Conservation (phyloP, 2,113 vertebrate genomes). For the Macquaria australasica region DNA sequence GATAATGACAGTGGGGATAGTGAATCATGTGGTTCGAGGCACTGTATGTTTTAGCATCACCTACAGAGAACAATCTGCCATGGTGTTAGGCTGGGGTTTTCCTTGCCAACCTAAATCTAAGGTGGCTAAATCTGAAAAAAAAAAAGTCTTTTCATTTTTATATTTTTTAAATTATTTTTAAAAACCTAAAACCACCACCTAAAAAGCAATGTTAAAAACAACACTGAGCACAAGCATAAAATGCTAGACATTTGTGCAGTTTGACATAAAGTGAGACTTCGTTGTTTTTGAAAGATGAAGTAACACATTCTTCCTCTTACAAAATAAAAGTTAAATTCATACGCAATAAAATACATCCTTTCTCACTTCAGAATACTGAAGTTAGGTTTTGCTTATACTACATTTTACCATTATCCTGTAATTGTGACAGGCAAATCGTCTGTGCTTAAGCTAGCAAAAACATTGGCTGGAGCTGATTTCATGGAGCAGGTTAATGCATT, state of each 20-base stretch:
- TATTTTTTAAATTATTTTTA: background rate
- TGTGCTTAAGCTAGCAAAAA: no score
- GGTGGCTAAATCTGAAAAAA: background rate
- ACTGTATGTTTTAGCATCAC: constrained; percentile 20
- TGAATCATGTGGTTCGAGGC: constrained; percentile 40
- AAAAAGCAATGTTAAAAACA: no score
- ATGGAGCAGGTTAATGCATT: background rate
- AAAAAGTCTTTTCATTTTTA: background rate
- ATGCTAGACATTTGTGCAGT: background rate
- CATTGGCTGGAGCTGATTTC: background rate
- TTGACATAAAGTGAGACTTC: background rate
- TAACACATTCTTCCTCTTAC: background rate
- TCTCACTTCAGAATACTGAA: background rate
- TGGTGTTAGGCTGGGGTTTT: background rate
- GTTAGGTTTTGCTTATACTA: background rate
- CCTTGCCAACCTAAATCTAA: constrained; percentile 9
- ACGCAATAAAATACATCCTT: background rate
- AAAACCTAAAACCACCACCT: background rate
- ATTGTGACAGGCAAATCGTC: background rate
- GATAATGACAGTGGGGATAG: constrained; percentile 20
- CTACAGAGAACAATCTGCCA: constrained; percentile 54
- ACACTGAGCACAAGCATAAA: background rate
- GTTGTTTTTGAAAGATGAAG: no score
- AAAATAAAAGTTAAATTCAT: background rate
- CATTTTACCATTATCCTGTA: background rate